These are phyloP conservation scores for Danio jaintianensis DNA, from an alignment of 2,797 vertebrate genomes.

Conservation along the genomic window DNA sequence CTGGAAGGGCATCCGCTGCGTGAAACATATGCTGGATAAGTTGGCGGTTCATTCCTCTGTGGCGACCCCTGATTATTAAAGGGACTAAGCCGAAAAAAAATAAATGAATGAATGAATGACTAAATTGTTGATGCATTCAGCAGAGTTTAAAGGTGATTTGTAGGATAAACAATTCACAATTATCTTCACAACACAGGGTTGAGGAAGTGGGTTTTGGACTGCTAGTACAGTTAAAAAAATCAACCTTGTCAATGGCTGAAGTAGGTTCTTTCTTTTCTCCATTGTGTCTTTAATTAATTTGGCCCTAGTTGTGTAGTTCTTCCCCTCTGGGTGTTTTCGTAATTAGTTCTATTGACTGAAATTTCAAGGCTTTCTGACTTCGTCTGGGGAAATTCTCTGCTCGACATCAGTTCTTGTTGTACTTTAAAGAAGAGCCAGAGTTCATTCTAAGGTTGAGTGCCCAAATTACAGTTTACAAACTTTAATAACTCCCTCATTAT, in stretches of 20 bases:
- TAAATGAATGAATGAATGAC: too few relatives aligned
- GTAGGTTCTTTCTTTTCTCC: slow-evolving; percentile 18
- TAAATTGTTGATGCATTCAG: background rate
- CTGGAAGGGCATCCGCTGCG: too few relatives aligned
- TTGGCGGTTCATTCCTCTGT: too few relatives aligned
- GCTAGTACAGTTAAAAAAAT: background rate
- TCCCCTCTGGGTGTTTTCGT: slow-evolving; percentile 41
- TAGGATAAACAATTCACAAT: background rate
- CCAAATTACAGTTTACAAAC: slow-evolving; percentile 23
- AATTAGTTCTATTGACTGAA: slow-evolving; percentile 51
- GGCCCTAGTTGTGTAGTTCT: slow-evolving; percentile 41
- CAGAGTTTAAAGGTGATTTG: background rate
- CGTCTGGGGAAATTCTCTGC: slow-evolving; percentile 17
- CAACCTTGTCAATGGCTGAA: slow-evolving; percentile 4
- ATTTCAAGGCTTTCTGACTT: slow-evolving; percentile 39
- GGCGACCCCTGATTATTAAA: too few relatives aligned
- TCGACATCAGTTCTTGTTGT: slow-evolving; percentile 21
- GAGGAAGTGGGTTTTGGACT: background rate
- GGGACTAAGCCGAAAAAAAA: too few relatives aligned
- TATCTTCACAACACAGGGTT: background rate
- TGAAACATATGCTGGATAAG: too few relatives aligned
- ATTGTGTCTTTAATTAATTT: slow-evolving; percentile 46
- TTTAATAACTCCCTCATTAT: background rate
- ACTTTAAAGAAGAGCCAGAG: slow-evolving; percentile 21
- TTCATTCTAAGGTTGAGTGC: slow-evolving; percentile 25